Evolutionary conservation across 2,888 invertebrate genomes (phyloP).

Genomic region (Lycophotia porphyrea): DNA sequence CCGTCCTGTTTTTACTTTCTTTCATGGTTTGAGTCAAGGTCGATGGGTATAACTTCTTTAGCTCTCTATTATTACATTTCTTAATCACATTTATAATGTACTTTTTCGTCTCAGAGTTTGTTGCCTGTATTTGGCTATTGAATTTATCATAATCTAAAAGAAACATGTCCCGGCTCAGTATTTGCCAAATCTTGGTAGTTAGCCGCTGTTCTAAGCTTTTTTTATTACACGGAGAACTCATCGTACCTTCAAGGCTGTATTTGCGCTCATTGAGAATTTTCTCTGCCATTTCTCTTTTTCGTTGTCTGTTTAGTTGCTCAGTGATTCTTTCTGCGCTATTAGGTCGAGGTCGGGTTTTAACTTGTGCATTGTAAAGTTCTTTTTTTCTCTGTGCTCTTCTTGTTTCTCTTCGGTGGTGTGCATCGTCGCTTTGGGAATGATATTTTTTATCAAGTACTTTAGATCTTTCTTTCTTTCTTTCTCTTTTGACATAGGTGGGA

Average conservation of each 20-base stretch:
- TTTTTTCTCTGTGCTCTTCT: constrained; percentile 20
- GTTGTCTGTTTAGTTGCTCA: constrained; percentile 4
- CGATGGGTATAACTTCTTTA: constrained; percentile 26
- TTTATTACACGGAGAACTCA: constrained; percentile 8
- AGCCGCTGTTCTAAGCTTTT: constrained; percentile 43
- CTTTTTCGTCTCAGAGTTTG: constrained; percentile 51
- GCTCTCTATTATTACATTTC: constrained; percentile 52
- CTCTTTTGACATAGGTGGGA: constrained; percentile 12
- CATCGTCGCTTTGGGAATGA: neutral
- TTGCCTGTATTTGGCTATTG: constrained; percentile 39
- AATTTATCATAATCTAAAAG: constrained; percentile 41
- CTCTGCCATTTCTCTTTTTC: constrained; percentile 26
- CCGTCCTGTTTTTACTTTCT: constrained; percentile 37
- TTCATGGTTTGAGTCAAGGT: constrained; percentile 51
- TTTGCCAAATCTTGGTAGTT: constrained; percentile 54
- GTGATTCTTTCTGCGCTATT: neutral
- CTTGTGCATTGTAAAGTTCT: constrained; percentile 2
- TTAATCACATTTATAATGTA: constrained; percentile 56
- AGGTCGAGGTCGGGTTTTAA: neutral
- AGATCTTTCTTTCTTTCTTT: constrained; percentile 27
- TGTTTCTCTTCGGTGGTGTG: constrained; percentile 12
- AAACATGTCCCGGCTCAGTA: constrained; percentile 46
- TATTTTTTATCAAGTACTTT: constrained; percentile 24
- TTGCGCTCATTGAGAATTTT: neutral
- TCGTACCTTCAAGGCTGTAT: constrained; percentile 1